Evolutionary conservation across 1,140 invertebrate species (phyloP).

Genomic region (Sycophila sp.): DNA sequence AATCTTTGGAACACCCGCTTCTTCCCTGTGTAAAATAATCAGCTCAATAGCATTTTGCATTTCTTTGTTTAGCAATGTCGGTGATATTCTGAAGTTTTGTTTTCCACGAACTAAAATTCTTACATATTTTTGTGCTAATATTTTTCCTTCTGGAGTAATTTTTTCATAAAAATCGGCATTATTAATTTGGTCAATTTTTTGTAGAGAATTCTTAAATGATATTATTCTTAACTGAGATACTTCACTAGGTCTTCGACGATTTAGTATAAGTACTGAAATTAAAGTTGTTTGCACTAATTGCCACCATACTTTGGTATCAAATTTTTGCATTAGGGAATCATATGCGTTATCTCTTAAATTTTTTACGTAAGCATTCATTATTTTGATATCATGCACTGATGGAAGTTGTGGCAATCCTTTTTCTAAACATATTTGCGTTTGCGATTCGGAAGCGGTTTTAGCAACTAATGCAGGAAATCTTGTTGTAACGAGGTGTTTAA

Average conservation of each 20-base stretch:
- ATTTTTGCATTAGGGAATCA: background rate
- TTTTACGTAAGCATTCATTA: background rate
- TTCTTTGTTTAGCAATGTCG: background rate
- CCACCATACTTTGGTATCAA: background rate
- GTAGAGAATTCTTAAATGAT: too few relatives aligned
- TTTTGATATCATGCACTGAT: background rate
- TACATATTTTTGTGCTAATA: background rate
- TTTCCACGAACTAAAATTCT: background rate
- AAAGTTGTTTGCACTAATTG: background rate
- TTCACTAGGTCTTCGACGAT: background rate
- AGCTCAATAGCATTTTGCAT: background rate
- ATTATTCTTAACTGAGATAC: background rate
- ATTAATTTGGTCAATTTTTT: background rate
- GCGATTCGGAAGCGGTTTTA: background rate
- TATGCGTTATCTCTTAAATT: background rate
- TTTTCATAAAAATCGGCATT: background rate
- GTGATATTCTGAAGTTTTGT: background rate
- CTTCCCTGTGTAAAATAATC: background rate
- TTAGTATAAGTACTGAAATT: background rate
- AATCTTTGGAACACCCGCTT: background rate
- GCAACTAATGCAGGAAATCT: background rate
- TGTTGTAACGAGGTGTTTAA: background rate
- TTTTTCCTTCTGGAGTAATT: background rate
- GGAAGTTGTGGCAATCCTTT: background rate
- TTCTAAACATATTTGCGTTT: background rate